phyloP scores from a whole-genome alignment of 2,113 vertebrate species.

The Passer montanus region DNA sequence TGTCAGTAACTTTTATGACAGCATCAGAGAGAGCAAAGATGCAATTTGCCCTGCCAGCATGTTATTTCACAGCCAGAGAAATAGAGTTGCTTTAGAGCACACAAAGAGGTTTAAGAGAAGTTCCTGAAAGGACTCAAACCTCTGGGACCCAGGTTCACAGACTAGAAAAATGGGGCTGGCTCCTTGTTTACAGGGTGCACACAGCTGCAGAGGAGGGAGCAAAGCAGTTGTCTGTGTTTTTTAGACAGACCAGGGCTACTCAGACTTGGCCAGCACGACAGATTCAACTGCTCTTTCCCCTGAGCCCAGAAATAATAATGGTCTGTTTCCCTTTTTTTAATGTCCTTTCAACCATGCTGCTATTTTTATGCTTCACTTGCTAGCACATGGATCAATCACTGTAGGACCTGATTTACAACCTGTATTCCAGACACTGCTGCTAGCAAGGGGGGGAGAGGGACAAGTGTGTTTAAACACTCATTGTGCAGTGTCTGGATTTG shows the following conservation, averaged over 20 bases:
- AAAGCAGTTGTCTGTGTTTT: slow-evolving; percentile 13
- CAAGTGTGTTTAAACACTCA: slow-evolving; percentile 32
- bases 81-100: background rate
- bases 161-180: background rate
- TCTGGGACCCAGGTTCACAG: background rate
- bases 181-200: background rate
- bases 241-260: background rate
- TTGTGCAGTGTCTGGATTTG: background rate
- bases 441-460: background rate
- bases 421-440: slow-evolving; percentile 12
- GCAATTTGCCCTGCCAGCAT: background rate
- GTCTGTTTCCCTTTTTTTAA: slow-evolving; percentile 14
- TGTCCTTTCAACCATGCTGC: slow-evolving; percentile 24
- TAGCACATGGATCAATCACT: slow-evolving; percentile 27
- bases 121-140: background rate
- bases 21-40: background rate
- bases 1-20: background rate
- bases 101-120: background rate
- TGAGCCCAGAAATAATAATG: slow-evolving; percentile 20
- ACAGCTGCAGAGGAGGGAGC: background rate
- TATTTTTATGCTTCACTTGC: slow-evolving; percentile 35
- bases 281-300: background rate
- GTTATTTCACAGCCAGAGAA: background rate
- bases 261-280: background rate
- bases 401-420: slow-evolving; percentile 51